Conservation (phyloP, 2,888 invertebrate genomes). For the Agelastica alni region DNA sequence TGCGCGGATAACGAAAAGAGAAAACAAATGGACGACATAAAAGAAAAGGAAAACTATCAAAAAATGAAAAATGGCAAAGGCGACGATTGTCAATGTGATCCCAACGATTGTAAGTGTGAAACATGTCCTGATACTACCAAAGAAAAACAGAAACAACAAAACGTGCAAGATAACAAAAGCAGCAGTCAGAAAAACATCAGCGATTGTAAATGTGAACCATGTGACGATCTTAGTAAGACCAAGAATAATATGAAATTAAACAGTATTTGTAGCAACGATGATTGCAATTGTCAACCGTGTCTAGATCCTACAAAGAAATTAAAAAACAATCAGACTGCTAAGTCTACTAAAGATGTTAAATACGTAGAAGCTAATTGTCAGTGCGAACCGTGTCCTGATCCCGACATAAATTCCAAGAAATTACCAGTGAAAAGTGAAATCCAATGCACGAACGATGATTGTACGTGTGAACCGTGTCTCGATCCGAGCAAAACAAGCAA, state of each 20-base stretch:
- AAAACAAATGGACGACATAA: neutral
- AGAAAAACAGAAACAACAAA: neutral
- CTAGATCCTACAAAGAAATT: neutral
- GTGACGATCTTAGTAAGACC: neutral
- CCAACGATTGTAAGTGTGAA: neutral
- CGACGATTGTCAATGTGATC: neutral
- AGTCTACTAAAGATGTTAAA: too few species aligned
- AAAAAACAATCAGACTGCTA: neutral
- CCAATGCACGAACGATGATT: too few species aligned
- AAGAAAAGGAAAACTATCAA: neutral
- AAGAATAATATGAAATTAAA: neutral
- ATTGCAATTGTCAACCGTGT: constrained; percentile 1
- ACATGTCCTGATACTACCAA: neutral
- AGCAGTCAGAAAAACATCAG: neutral
- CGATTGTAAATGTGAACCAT: neutral
- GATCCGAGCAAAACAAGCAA: too few species aligned
- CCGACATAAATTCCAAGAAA: too few species aligned
- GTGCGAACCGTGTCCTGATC: too few species aligned
- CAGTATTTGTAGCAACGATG: neutral
- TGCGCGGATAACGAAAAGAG: neutral
- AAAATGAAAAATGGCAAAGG: neutral
- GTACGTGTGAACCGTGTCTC: too few species aligned
- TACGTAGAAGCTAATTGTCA: too few species aligned
- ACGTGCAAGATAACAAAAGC: neutral
- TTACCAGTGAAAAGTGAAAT: too few species aligned